Evolutionary conservation across 2,113 vertebrate genomes (phyloP).

Genomic region (Nibea albiflora): DNA sequence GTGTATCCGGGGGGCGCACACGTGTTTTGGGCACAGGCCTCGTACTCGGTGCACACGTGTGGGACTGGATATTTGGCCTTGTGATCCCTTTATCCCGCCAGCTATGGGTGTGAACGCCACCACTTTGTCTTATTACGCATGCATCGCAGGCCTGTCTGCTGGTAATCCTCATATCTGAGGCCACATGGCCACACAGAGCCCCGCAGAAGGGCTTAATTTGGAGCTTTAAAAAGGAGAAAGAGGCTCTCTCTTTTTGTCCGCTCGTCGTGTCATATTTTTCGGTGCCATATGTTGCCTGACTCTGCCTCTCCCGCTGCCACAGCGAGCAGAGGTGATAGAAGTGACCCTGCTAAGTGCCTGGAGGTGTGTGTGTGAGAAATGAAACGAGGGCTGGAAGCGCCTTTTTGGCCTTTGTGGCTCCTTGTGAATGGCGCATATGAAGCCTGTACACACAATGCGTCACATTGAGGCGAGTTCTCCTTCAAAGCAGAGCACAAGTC

Average conservation of each 20-base stretch:
- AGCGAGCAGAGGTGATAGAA: conserved; percentile 8
- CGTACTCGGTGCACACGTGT: conserved; percentile 66
- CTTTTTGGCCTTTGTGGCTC: conserved; percentile 49
- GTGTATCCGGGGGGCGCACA: conserved; percentile 39
- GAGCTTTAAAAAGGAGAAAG: no score
- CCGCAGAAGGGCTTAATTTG: conserved; percentile 32
- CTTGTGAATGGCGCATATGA: conserved; percentile 47
- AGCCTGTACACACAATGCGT: conserved; percentile 53
- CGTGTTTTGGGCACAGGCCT: conserved; percentile 55
- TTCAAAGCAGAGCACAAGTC: neutral
- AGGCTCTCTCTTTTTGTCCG: neutral
- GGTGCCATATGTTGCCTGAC: conserved; percentile 39
- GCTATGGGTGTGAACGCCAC: conserved; percentile 64
- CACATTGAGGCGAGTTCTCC: conserved; percentile 24
- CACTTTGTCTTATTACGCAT: conserved; percentile 65
- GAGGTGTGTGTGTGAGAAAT: conserved; percentile 31
- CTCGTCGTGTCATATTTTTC: conserved; percentile 4
- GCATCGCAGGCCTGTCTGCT: conserved; percentile 52
- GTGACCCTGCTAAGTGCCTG: conserved; percentile 44
- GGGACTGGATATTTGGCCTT: conserved; percentile 70
- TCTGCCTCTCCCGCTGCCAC: conserved; percentile 2
- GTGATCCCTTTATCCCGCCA: conserved; percentile 65
- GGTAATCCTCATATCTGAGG: conserved; percentile 65
- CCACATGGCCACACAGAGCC: conserved; percentile 45
- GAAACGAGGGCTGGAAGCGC: conserved; percentile 35